phyloP scores from a whole-genome alignment of 1,140 invertebrate species.

The Macrotrachela quadricornifera region DNA sequence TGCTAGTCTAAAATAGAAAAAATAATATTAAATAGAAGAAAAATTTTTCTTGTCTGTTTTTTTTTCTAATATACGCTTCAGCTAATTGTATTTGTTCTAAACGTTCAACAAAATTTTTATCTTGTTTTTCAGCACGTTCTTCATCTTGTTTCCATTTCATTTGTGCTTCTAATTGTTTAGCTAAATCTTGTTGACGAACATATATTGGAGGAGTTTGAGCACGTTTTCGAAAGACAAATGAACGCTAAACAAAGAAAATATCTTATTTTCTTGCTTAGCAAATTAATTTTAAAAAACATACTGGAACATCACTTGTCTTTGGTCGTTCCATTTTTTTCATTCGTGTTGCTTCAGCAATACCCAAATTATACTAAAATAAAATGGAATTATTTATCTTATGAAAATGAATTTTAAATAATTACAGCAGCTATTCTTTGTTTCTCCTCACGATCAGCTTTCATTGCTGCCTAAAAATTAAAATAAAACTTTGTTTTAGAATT shows the following conservation, averaged over 20 bases:
- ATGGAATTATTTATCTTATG: too few relatives aligned
- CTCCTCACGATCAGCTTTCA: constrained; percentile 17
- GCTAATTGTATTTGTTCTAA: too few relatives aligned
- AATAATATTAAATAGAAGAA: too few relatives aligned
- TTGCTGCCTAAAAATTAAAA: constrained; percentile 17
- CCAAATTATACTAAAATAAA: constrained; percentile 15
- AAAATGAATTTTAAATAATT: too few relatives aligned
- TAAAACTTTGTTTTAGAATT: neutral
- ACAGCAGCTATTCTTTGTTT: constrained; percentile 27
- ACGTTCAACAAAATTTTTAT: too few relatives aligned
- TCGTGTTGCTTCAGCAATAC: constrained; percentile 23
- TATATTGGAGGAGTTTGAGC: constrained; percentile 24
- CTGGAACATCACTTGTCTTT: neutral
- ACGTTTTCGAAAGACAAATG: constrained; percentile 26
- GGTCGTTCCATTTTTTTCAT: constrained; percentile 15
- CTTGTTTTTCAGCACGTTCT: too few relatives aligned
- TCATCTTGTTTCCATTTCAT: too few relatives aligned
- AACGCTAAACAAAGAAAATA: constrained; percentile 16
- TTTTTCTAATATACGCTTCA: too few relatives aligned
- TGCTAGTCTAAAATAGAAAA: constrained; percentile 18
- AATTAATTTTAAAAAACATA: neutral
- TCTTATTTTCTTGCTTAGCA: too few relatives aligned
- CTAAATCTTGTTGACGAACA: constrained; percentile 21
- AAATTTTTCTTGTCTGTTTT: too few relatives aligned
- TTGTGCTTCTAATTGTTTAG: constrained; percentile 12